phyloP scores from a whole-genome alignment of 2,888 invertebrate genomes.

The Petrolisthes manimaculis region DNA sequence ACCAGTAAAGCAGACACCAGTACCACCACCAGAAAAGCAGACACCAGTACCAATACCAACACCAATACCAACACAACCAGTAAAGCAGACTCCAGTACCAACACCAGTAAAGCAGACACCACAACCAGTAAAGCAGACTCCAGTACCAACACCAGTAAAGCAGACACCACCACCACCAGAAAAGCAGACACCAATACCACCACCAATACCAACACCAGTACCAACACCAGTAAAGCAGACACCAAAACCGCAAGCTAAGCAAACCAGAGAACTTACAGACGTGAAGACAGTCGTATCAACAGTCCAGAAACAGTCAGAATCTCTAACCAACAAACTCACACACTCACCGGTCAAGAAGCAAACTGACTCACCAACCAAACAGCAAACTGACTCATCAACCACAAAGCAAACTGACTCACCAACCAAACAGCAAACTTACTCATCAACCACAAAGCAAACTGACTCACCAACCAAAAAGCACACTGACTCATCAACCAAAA shows the following conservation, averaged over 20 bases:
- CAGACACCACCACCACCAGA: not conserved
- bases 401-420: not conserved
- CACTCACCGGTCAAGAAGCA: not conserved
- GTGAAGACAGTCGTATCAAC: not conserved
- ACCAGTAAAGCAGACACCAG: not conserved
- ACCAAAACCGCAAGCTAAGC: too few relatives aligned
- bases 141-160: not conserved
- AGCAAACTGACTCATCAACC: not conserved
- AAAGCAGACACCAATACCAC: not conserved
- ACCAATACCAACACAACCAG: not conserved
- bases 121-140: not conserved
- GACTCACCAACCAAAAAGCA: not conserved
- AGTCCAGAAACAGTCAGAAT: not conserved
- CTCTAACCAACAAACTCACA: not conserved
- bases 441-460: not conserved
- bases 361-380: not conserved
- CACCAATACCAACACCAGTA: too few relatives aligned
- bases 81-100: not conserved
- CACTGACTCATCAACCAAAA: not conserved
- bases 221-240: too few relatives aligned
- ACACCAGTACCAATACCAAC: not conserved
- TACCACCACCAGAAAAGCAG: not conserved
- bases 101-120: not conserved
- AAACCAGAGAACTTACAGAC: too few relatives aligned
- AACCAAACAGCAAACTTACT: not conserved